Base-by-base conservation (phyloP, 92 coral and sea anemone species). In the Palythoa grandis region DNA sequence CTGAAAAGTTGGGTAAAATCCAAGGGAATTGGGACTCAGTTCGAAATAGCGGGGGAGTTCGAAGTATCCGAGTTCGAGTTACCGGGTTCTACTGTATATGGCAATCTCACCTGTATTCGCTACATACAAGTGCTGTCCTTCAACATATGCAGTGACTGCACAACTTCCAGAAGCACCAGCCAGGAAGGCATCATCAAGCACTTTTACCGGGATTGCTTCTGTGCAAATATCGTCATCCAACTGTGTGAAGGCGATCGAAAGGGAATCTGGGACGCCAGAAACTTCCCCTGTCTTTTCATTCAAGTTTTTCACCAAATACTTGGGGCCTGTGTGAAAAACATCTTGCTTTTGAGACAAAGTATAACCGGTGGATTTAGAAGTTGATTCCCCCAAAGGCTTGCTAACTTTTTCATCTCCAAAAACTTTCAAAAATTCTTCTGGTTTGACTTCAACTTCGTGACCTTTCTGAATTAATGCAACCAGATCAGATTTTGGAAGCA, bases 81-180 rank as follows among this genome's bases (percentile, higher is more conserved):
- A 29, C 35, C 35, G 35, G 35, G 35, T 29, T 29, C 35, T 29
- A 29, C 35, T 29, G 35, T 29, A 1, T 29, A 23, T 35, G 50
- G 58, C 8, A 12, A 22, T 29, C 89, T 84, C 82, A 97, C 99
- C 99, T 90, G 98, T 74, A 85, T 90, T 97, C 22, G 98, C 95
- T 15, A 97, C 91, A 84, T 88, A 92, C 69, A 97, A 75, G 29
- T 94, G 83, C 53, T 92, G 88, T 24, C 87, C 97, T 75, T 91
- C 94, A 66, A 97, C 78, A 40, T 97, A 97, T 5, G 99, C 91
- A 54, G 90, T 87, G 56, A 97, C 70, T 60, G 99, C 97, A 93
- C 99, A 97, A 65, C 95, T 92, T n/a, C 99, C 99, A 43, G 98
- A 88, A 16, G 95, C 98, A 67, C 99, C 99, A 76, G 89, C 84